Conservation (phyloP, 2,113 vertebrate species). For the Phalacrocorax aristotelis region DNA sequence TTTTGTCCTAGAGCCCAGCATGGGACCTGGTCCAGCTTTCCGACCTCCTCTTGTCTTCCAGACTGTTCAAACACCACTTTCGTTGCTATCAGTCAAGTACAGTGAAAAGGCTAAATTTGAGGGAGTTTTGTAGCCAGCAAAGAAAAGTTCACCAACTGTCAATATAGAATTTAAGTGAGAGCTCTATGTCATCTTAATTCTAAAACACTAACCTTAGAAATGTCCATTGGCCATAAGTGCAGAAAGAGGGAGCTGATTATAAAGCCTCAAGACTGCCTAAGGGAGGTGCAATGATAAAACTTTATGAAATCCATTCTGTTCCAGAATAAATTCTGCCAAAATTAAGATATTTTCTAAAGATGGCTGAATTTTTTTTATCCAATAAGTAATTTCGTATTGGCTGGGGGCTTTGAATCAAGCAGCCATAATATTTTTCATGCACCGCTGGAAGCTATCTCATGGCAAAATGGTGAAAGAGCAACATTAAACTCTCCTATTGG, state of each 20-base stretch:
- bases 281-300: neutral
- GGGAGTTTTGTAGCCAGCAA: neutral
- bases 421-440: neutral
- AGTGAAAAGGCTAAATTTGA: neutral
- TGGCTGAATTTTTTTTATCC: neutral
- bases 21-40: neutral
- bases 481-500: neutral
- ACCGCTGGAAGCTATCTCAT: neutral
- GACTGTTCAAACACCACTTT: neutral
- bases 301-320: neutral
- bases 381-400: neutral
- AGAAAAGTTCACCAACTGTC: neutral
- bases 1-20: neutral
- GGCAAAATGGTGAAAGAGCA: neutral
- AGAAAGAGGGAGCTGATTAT: neutral
- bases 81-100: neutral
- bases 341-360: neutral
- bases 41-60: neutral
- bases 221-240: neutral
- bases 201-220: neutral
- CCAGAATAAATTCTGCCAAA: neutral
- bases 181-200: neutral
- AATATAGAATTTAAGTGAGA: neutral
- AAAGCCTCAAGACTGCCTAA: neutral
- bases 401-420: neutral